Base-by-base conservation (phyloP, 2,113 vertebrate species). In the Anseranas semipalmata region DNA sequence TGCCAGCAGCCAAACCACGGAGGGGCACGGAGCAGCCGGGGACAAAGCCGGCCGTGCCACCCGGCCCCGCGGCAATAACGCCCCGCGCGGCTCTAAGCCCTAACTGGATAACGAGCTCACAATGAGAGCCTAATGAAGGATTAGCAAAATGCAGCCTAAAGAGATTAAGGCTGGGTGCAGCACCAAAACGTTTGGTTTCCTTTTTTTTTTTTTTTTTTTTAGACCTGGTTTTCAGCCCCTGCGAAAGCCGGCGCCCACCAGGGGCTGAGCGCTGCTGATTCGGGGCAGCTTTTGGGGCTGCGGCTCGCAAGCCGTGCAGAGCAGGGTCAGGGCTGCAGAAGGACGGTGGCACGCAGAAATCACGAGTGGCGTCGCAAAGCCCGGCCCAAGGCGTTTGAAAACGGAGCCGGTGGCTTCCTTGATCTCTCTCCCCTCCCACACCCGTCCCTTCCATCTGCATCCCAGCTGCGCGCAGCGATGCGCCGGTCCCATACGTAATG, bases 71-170 rank as follows among this genome's bases (percentile, higher is more conserved):
- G 0, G 68, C 30, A 37, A 8, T 2, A 33, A 76, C 28, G 19
- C 92, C 85, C 43, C 39, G 2, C 68, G 28, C 24, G 4, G 79
- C 87, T 71, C 92, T 63, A 59, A 92, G 90, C 81, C 81, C 90
- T 96, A 93, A 95, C 82, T 28, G 95, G 97, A 95, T 96, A 96
- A 97, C 83, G 32, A 96, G 96, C 93, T 96, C 94, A 52, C 94
- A 84, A 93, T n/a, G 88, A 95, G 96, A 97, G 89, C 91, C 95
- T 96, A 97, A 95, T 86, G 94, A 95, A 91, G 95, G 95, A 96
- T 95, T 96, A 97, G 75, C 9, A 0, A 75, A 91, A 91, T 79
- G 39, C 84, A 94, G 43, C 82, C 63, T 89, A 85, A 93, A 95
- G 90, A 87, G 96, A 96, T 93, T 95, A 96, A 53, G 56, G 86